A percentile compares a stretch with the other conserved stretches of the same genome.
phyloP scores from a whole-genome alignment of 2,888 invertebrate genomes.

The Lumbricus terrestris region DNA sequence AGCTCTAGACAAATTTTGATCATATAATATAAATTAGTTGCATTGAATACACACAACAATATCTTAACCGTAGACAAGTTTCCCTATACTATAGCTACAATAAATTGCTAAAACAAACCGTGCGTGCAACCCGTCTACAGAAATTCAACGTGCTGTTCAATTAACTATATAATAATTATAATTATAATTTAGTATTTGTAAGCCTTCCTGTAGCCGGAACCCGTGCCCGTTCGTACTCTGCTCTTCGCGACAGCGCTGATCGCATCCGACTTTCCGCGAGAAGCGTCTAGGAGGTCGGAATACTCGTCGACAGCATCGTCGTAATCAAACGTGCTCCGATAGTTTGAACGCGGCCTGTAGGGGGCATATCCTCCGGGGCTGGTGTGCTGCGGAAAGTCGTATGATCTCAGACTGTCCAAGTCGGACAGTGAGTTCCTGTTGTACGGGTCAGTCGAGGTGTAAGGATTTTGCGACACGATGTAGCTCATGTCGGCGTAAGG shows the following conservation, averaged over 20 bases:
- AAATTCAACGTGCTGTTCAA: background rate
- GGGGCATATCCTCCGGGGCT: background rate
- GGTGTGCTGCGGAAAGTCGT: background rate
- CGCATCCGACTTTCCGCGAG: background rate
- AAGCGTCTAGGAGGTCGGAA: constrained; percentile 6
- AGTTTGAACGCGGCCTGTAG: background rate
- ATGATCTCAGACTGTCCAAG: background rate
- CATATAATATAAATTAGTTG: background rate
- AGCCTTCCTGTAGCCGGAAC: background rate
- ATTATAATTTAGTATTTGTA: background rate
- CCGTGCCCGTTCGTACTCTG: background rate
- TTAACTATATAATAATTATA: background rate
- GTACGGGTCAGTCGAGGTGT: background rate
- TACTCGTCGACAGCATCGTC: background rate
- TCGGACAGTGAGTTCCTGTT: background rate
- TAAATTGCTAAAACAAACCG: background rate
- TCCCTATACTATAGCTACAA: background rate
- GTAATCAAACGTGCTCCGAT: background rate
- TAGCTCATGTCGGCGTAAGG: background rate
- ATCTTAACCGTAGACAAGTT: background rate
- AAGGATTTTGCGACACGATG: background rate
- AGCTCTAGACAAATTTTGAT: background rate
- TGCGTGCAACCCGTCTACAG: background rate
- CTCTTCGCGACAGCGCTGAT: background rate
- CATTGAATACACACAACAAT: background rate